Percentiles rank a stretch among this genome's conserved stretches.
Evolutionary conservation across 2,888 invertebrate genomes (phyloP).

Genomic region (Ichneumon xanthorius): DNA sequence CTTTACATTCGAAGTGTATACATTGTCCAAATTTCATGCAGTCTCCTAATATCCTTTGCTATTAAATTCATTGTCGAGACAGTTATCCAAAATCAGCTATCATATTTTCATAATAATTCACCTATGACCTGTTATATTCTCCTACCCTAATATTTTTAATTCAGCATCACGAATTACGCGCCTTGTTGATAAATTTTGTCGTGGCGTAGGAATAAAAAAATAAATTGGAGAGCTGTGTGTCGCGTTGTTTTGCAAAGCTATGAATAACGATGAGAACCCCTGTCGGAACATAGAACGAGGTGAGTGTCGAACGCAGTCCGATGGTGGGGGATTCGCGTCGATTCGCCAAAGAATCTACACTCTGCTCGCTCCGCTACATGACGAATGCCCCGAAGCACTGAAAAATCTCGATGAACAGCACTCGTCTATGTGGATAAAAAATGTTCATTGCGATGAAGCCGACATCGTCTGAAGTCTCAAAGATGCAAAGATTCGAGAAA

Average conservation of each 20-base stretch:
- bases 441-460: not conserved
- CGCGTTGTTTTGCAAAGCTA: too few species aligned
- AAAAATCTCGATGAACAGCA: not conserved
- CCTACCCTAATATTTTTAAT: not conserved
- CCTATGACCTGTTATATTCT: too few species aligned
- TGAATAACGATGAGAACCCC: slow-evolving; percentile 30
- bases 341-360: slow-evolving; percentile 18
- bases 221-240: not conserved
- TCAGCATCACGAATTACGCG: not conserved
- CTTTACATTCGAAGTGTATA: slow-evolving; percentile 34
- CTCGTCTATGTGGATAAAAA: not conserved
- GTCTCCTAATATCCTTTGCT: not conserved
- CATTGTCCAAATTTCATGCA: slow-evolving; percentile 2
- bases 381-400: not conserved
- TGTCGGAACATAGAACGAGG: slow-evolving; percentile 14
- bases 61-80: not conserved
- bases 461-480: too few species aligned
- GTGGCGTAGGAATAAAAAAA: slow-evolving; percentile 9
- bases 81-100: not conserved
- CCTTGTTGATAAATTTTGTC: not conserved
- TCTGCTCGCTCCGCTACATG: slow-evolving; percentile 1
- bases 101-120: not conserved
- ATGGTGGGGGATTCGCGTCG: slow-evolving; percentile 8
- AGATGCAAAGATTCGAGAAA: not conserved
- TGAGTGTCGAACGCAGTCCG: slow-evolving; percentile 5